Base-by-base conservation (phyloP, 2,888 invertebrate species). In the Caenorhabditis sp. region DNA sequence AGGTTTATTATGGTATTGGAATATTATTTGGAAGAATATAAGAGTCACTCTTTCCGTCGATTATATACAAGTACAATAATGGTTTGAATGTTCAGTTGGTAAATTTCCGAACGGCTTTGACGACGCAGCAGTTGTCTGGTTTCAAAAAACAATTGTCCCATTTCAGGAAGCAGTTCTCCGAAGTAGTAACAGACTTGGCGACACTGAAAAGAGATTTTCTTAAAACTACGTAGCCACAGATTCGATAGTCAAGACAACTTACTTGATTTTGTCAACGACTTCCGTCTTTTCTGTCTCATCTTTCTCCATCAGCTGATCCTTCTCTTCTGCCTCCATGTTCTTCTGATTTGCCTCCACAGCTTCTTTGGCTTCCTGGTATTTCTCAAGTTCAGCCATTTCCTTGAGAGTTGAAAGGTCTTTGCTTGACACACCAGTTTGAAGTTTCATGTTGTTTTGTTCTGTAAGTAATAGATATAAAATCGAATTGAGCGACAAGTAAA, bases 401-500 rank as follows among this genome's bases (percentile, higher is more conserved):
- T 82, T 82, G 32, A 82, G 58, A 28, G 70, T 76, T 3, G 77
- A 64, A 15, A 82, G 68, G 51, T 82, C 82, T 62, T 82, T 82
- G 71, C 77, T 82, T 28, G 82, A 82, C 9, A 82, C 68, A 11
- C 68, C 71, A 24, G 82, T 72, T 82, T 82, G 82, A 55, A 82
- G 37, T 35, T 82, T 82, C 82, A 82, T 82, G 13, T n/a, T n/a
- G n/a, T n/a, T n/a, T n/a, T n/a, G n/a, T 47, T 47, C 47, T n/a
- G 47, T 20, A 47, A n/a, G 47, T 32, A 40, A 40, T 8, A 40
- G 13, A 40, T 40, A 13, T 6, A 4, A 64, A 51, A 53, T 53
- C 8, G 26, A 50, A 50, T 40, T 37, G 51, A 20, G 40, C 18
- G 47, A 60, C 68, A 68, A 77, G 76, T 77, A 77, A 69, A 62